Evolutionary conservation across 2,797 vertebrate genomes (phyloP), one percentile per base, ranked within the genome.

Genomic region (Takifugu ocellatus): DNA sequence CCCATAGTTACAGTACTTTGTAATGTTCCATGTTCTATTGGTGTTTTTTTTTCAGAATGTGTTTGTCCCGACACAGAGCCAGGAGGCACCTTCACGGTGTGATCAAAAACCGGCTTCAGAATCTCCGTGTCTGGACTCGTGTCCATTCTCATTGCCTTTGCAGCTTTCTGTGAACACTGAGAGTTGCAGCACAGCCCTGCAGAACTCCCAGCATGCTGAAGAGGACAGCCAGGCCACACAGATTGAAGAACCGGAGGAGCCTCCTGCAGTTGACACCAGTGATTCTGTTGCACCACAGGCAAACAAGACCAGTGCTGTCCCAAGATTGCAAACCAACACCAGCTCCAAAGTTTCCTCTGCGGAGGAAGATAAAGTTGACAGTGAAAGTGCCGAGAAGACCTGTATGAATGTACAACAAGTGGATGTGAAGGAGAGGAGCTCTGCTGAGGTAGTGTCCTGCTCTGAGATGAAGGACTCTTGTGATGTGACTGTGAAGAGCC

Each of bases 61-160:
- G 45, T 99, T 99, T 68, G 86, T 93, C 68, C 91, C 94, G 6
- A 97, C 95, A 0, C 95, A 77, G 68, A 97, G 93, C 76, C 88
- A 91, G 63, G 91, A 94, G 60, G 70, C 59, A 0, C 15, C 71
- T 1, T 86, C 79, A 24, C 78, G 71, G 66, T 48, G 64, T 6
- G 61, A 67, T 43, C 71, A 77, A 72, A 78, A 68, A 67, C 51
- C 59, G 0, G 5, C 70, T 62, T 42, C 43, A 68, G 3, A 79
- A 83, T 74, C 82, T 44, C 68, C 64, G 9, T 25, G 69, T 5
- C 60, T 51, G 26, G 83, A 84, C 27, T 56, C 85, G 6, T 72
- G 84, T 21, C 12, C 68, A 7, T 81, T 84, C 61, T 71, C 81
- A 15, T 50, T 65, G 68, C 79, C 67, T 74, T 69, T 98, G 79